A percentile compares a stretch with the other conserved stretches of the same genome.
Evolutionary conservation across 2,113 vertebrate species (phyloP).

Genomic region (Apaloderma vittatum): DNA sequence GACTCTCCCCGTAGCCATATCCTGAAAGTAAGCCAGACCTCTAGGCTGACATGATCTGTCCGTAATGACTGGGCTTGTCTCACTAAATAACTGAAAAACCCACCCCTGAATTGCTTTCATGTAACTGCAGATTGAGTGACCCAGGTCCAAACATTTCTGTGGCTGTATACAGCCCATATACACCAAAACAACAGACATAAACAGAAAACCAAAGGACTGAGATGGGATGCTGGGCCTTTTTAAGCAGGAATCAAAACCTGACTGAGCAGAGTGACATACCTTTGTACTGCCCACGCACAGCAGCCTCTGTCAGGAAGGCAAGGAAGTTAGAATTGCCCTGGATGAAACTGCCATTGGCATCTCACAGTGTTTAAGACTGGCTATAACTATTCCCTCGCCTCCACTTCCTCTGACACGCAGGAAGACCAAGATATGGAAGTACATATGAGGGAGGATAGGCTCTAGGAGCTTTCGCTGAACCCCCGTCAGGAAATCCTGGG

Average conservation of each 20-base stretch:
- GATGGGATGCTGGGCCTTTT: not conserved
- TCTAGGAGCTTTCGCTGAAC: not conserved
- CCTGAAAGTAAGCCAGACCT: not conserved
- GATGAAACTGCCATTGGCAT: not conserved
- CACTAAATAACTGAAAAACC: not conserved
- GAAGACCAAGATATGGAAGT: not conserved
- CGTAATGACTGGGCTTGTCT: not conserved
- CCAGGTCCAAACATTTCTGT: not conserved
- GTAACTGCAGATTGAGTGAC: not conserved
- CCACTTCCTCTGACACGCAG: not conserved
- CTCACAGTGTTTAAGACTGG: not conserved
- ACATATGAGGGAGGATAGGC: accelerated
- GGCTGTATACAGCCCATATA: not conserved
- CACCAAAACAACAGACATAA: not conserved
- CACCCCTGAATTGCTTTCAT: not conserved
- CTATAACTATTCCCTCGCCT: not conserved
- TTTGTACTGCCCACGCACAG: not conserved
- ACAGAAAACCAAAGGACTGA: not conserved
- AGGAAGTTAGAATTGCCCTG: not conserved
- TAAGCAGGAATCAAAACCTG: not conserved
- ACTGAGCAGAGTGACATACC: not conserved
- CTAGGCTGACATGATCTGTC: not conserved
- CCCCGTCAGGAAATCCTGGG: not conserved
- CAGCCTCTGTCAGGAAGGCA: not conserved
- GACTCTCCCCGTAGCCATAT: not conserved